phyloP scores from a whole-genome alignment of 2,113 vertebrate genomes.

The Hydrolagus affinis region DNA sequence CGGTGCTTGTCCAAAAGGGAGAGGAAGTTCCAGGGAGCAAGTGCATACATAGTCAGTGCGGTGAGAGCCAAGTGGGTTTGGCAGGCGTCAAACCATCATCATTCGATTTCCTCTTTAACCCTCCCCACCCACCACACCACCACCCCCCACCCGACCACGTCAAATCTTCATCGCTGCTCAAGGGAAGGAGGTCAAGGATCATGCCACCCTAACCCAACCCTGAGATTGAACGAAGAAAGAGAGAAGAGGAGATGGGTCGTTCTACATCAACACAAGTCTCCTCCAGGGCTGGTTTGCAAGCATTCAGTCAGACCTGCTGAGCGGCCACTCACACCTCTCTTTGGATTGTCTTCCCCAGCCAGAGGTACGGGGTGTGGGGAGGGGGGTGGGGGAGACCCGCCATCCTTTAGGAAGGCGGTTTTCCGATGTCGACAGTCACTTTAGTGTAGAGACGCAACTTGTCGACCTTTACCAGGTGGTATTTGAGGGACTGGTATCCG shows the following conservation, averaged over 20 bases:
- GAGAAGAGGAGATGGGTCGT: background rate
- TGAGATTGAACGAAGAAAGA: background rate
- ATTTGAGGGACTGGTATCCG: conserved; percentile 19
- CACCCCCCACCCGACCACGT: background rate
- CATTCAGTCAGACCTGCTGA: background rate
- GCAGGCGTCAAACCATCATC: too few species aligned
- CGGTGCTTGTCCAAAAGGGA: background rate
- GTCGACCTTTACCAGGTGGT: background rate
- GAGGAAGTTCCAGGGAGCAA: background rate
- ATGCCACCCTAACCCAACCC: background rate
- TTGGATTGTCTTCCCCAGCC: background rate
- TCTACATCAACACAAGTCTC: too few species aligned
- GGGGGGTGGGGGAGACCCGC: too few species aligned
- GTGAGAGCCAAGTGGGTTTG: too few species aligned
- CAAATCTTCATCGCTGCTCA: background rate
- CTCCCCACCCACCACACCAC: too few species aligned
- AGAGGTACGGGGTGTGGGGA: background rate
- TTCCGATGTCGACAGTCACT: conserved; percentile 22
- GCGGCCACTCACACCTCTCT: conserved; percentile 1
- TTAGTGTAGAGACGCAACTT: conserved; percentile 6
- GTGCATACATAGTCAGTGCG: background rate
- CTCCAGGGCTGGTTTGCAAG: too few species aligned
- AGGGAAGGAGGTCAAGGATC: background rate
- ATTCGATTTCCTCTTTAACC: too few species aligned
- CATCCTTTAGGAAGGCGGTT: conserved; percentile 10